Evolutionary conservation across 2,888 invertebrate species (phyloP).

Genomic region (Tiliacea aurago): DNA sequence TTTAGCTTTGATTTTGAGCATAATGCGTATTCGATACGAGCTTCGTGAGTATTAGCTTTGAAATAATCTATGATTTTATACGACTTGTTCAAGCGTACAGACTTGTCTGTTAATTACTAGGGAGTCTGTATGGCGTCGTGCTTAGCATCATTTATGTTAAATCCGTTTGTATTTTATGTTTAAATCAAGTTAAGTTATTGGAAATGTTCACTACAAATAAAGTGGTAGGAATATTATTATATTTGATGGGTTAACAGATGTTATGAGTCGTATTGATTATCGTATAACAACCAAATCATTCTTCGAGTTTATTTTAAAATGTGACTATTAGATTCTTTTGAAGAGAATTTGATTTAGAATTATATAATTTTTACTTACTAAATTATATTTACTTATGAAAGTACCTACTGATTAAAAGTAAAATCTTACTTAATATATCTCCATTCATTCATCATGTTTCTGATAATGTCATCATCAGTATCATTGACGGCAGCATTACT

Average conservation of each 20-base stretch:
- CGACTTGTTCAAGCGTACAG: constrained; percentile 27
- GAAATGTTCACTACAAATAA: constrained; percentile 11
- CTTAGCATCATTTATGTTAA: constrained; percentile 28
- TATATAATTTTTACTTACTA: not conserved
- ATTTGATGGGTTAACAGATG: constrained; percentile 1
- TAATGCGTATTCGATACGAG: too few relatives aligned
- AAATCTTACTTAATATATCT: not conserved
- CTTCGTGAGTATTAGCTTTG: constrained; percentile 5
- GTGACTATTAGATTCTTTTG: not conserved
- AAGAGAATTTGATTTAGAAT: not conserved
- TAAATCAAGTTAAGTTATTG: constrained; percentile 37
- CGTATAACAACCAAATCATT: not conserved
- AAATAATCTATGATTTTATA: constrained; percentile 9
- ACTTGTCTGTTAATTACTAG: constrained; percentile 56
- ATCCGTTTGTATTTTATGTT: constrained; percentile 48
- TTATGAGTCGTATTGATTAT: not conserved
- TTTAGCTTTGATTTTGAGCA: not conserved
- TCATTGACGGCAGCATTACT: not conserved
- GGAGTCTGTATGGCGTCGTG: constrained; percentile 41
- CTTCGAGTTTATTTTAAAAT: not conserved
- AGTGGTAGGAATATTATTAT: not conserved
- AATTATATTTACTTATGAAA: not conserved
- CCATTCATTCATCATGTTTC: not conserved
- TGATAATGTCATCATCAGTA: not conserved
- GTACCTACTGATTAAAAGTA: not conserved